These are phyloP conservation scores for Spongilla lacustris DNA, from an alignment of 37 sponge, comb jelly and placozoan genomes.

Conservation along the genomic window DNA sequence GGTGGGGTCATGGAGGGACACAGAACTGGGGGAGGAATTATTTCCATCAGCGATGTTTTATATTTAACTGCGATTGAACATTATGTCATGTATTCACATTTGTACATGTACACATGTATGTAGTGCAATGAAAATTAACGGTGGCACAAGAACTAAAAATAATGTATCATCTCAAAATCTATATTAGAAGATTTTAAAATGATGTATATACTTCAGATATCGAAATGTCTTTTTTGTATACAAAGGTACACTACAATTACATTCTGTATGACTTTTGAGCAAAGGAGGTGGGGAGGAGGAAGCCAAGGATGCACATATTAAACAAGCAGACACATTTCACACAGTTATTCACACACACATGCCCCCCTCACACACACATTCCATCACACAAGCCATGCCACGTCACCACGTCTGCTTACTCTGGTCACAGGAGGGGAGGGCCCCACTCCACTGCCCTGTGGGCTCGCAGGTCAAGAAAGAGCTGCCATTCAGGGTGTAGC, in stretches of 20 bases:
- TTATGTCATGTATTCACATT: background rate
- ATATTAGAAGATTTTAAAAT: too few relatives aligned
- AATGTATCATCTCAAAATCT: too few relatives aligned
- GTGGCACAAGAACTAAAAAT: too few relatives aligned
- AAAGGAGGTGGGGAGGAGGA: too few relatives aligned
- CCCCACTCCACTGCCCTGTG: background rate
- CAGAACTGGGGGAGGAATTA: background rate
- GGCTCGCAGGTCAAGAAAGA: background rate
- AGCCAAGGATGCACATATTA: too few relatives aligned
- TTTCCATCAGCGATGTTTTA: background rate
- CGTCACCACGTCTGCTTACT: background rate
- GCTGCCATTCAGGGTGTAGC: background rate
- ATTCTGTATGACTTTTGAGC: too few relatives aligned
- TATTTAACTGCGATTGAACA: background rate
- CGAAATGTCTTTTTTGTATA: too few relatives aligned
- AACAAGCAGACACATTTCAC: background rate
- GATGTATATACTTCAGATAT: too few relatives aligned
- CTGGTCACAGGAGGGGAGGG: background rate
- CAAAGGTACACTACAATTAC: too few relatives aligned
- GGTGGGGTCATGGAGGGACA: background rate
- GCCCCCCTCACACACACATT: background rate
- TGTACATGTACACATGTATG: too few relatives aligned
- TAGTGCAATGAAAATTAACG: too few relatives aligned
- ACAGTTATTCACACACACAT: background rate
- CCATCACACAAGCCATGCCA: background rate